Percentiles rank a stretch among this genome's conserved stretches.
These are phyloP conservation scores for Cyphomyrmex costatus DNA, from an alignment of 1,140 invertebrate genomes.

Conservation along the genomic window DNA sequence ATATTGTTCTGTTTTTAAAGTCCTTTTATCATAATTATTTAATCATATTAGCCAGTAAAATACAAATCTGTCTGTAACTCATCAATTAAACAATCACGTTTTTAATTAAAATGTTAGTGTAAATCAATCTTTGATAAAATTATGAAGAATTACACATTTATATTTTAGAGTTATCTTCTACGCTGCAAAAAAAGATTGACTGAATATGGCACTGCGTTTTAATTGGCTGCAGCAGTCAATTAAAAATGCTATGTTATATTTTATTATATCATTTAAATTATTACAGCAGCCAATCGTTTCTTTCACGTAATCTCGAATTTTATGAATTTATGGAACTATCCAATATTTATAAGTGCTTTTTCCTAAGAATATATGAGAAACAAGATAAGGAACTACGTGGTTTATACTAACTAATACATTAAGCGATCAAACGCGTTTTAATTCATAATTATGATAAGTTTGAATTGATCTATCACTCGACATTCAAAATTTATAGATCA, in stretches of 20 bases:
- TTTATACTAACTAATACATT: not conserved
- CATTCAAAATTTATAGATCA: not conserved
- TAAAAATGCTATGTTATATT: too few relatives aligned
- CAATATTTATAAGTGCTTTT: not conserved
- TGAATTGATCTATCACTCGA: not conserved
- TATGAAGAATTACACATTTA: not conserved
- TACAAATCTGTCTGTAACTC: not conserved
- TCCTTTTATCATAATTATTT: not conserved
- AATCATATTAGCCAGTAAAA: not conserved
- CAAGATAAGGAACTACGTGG: not conserved
- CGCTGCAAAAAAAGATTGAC: too few relatives aligned
- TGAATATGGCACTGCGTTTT: too few relatives aligned
- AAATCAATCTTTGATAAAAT: slow-evolving; percentile 14
- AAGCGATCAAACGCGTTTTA: not conserved
- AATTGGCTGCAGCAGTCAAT: too few relatives aligned
- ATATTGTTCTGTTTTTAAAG: not conserved
- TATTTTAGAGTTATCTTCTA: too few relatives aligned
- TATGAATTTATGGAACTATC: too few relatives aligned
- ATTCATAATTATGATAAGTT: not conserved
- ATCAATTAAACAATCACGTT: not conserved
- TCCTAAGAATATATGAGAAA: not conserved
- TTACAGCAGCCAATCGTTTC: too few relatives aligned
- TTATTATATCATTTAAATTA: too few relatives aligned
- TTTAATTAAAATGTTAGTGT: slow-evolving; percentile 3
- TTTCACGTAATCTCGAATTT: too few relatives aligned